Percentiles rank a stretch among this genome's conserved stretches.
These are phyloP conservation scores for Mactra quadrangularis DNA, from an alignment of 1,140 invertebrate species.

Conservation along the genomic window DNA sequence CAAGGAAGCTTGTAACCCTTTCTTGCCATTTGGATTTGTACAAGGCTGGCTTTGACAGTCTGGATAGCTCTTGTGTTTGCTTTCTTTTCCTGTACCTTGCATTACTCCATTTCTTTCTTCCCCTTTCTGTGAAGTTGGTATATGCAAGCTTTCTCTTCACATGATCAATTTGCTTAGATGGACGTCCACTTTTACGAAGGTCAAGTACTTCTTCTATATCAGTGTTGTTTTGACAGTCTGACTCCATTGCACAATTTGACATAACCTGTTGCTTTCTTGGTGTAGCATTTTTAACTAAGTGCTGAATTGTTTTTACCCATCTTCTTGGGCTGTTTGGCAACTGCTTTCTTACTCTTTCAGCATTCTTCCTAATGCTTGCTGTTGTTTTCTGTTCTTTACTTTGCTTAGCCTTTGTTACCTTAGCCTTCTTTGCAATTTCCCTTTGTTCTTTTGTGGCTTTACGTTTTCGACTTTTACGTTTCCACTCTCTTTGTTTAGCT, in stretches of 20 bases:
- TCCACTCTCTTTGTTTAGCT: constrained; percentile 30
- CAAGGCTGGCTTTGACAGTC: neutral
- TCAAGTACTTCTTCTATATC: constrained; percentile 3
- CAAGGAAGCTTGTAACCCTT: constrained; percentile 21
- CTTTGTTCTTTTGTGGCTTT: neutral
- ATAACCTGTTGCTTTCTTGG: constrained; percentile 10
- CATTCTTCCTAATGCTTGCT: neutral
- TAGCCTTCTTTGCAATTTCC: constrained; percentile 3
- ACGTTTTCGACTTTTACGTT: constrained; percentile 76
- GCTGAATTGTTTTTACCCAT: constrained; percentile 17
- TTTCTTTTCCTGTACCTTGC: constrained; percentile 12
- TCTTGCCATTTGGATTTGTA: neutral
- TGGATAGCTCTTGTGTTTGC: neutral
- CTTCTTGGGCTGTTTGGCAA: neutral
- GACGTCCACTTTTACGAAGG: constrained; percentile 26
- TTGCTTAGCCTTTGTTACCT: constrained; percentile 1
- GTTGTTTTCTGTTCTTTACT: neutral
- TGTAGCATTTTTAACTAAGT: constrained; percentile 28
- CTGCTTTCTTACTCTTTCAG: constrained; percentile 1
- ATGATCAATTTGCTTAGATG: neutral
- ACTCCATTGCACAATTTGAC: neutral
- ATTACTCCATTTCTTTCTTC: constrained; percentile 14
- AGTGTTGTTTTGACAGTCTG: neutral
- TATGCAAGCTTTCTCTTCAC: constrained; percentile 22
- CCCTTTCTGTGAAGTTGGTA: neutral